Evolutionary conservation across 2,113 vertebrate genomes (phyloP).

Genomic region (Salvelinus namaycush): DNA sequence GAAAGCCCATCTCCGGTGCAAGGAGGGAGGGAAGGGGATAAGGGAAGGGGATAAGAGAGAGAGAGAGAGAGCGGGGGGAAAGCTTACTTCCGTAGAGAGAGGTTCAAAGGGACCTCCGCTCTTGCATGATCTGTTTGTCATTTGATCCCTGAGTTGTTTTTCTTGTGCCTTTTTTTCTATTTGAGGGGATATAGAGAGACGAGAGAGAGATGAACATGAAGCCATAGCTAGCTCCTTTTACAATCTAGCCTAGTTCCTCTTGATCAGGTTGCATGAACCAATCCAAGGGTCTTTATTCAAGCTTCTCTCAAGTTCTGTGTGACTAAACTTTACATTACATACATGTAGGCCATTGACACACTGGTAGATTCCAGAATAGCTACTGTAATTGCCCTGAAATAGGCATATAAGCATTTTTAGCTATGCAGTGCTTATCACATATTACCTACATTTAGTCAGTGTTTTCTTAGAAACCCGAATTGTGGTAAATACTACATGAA

Average conservation of each 20-base stretch:
- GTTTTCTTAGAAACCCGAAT: conserved; percentile 7
- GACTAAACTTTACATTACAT: conserved; percentile 10
- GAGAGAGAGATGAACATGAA: conserved; percentile 24
- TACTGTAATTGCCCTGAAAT: not conserved
- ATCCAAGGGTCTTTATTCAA: conserved; percentile 38
- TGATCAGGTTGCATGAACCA: conserved; percentile 31
- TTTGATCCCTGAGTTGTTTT: conserved; percentile 55
- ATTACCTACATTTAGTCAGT: too few relatives aligned
- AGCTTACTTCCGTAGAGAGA: conserved; percentile 49
- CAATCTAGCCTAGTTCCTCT: conserved; percentile 20
- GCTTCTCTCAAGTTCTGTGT: conserved; percentile 30
- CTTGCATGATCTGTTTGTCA: conserved; percentile 57
- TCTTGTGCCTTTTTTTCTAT: conserved; percentile 5
- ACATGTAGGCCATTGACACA: not conserved
- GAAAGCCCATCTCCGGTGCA: conserved; percentile 59
- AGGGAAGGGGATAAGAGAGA: conserved; percentile 10
- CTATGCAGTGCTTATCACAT: not conserved
- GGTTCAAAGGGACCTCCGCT: conserved; percentile 57
- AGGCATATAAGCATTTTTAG: not conserved
- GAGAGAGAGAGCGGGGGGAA: conserved; percentile 6
- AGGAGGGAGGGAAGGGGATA: conserved; percentile 10
- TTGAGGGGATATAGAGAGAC: conserved; percentile 27
- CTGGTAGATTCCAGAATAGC: not conserved
- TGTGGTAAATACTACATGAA: conserved; percentile 1
- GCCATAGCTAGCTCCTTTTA: conserved; percentile 17